These are phyloP conservation scores for Mastigias papua DNA, from an alignment of 30 jellyfish, hydroid and myxozoan genomes.

Conservation along the genomic window DNA sequence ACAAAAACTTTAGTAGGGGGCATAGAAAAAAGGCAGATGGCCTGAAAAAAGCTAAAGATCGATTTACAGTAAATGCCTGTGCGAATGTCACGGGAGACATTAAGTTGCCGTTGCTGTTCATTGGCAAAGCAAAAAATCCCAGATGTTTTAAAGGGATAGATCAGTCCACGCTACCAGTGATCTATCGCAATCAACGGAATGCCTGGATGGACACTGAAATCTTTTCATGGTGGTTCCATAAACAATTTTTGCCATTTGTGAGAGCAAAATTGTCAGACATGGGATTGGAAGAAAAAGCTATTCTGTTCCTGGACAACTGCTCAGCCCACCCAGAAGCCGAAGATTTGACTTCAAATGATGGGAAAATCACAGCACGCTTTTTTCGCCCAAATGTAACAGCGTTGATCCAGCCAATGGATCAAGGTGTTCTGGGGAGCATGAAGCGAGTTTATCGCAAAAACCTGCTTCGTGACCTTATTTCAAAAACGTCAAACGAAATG, in stretches of 20 bases:
- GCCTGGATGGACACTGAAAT: not conserved
- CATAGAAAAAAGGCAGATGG: not conserved
- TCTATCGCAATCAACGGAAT: not conserved
- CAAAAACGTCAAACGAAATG: not conserved
- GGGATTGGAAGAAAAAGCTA: conserved; percentile 6
- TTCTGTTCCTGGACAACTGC: conserved; percentile 15
- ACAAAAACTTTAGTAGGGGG: not conserved
- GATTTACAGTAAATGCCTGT: not conserved
- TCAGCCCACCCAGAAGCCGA: conserved; percentile 30
- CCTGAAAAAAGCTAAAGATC: not conserved
- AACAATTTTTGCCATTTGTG: not conserved
- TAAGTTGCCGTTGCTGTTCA: not conserved
- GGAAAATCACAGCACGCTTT: not conserved
- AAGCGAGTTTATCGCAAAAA: conserved; percentile 21
- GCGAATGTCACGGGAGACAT: not conserved
- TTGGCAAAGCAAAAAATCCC: not conserved
- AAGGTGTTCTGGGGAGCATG: conserved; percentile 19
- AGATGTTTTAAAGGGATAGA: not conserved
- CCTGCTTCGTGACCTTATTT: conserved; percentile 3
- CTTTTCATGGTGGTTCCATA: not conserved
- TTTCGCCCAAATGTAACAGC: not conserved
- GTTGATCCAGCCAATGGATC: conserved; percentile 49
- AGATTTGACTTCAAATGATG: not conserved
- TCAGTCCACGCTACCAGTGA: not conserved
- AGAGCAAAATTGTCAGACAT: not conserved